These are phyloP conservation scores for Aphidoletes aphidimyza DNA, from an alignment of 2,888 invertebrate species.

Conservation along the genomic window DNA sequence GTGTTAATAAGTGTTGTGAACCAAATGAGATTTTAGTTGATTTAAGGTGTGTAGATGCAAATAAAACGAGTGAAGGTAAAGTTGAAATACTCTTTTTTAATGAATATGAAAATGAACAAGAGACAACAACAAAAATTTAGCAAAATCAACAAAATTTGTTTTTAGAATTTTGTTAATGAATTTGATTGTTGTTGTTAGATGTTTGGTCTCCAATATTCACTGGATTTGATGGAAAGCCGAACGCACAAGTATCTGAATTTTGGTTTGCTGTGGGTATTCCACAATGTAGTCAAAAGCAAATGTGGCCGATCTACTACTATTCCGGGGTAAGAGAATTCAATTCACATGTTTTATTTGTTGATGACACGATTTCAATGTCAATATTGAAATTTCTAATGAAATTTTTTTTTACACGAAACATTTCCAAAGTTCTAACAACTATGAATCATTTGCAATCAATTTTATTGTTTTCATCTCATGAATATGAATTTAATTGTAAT, in stretches of 20 bases:
- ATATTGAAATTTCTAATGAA: background rate
- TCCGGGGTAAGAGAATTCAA: conserved; percentile 61
- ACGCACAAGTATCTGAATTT: conserved; percentile 69
- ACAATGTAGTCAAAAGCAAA: conserved; percentile 76
- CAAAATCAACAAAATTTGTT: background rate
- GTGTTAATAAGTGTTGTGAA: conserved; percentile 84
- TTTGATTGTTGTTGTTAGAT: conserved; percentile 60
- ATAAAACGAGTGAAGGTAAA: conserved; percentile 61
- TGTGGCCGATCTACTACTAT: conserved; percentile 75
- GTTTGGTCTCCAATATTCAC: conserved; percentile 74
- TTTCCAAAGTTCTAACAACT: too few species aligned
- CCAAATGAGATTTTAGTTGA: conserved; percentile 76
- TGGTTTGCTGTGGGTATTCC: conserved; percentile 75
- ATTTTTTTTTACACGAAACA: too few species aligned
- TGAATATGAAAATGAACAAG: background rate
- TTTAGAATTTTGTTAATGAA: background rate
- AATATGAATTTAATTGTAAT: conserved; percentile 5
- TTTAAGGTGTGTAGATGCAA: conserved; percentile 72
- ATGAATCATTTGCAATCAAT: background rate
- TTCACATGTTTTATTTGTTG: too few species aligned
- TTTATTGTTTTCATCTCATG: background rate
- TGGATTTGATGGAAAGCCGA: conserved; percentile 71
- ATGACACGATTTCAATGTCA: too few species aligned
- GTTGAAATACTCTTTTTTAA: background rate
- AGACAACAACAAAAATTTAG: background rate